Conservation (phyloP, 1,140 invertebrate species). For the Nixonia krombeini region DNA sequence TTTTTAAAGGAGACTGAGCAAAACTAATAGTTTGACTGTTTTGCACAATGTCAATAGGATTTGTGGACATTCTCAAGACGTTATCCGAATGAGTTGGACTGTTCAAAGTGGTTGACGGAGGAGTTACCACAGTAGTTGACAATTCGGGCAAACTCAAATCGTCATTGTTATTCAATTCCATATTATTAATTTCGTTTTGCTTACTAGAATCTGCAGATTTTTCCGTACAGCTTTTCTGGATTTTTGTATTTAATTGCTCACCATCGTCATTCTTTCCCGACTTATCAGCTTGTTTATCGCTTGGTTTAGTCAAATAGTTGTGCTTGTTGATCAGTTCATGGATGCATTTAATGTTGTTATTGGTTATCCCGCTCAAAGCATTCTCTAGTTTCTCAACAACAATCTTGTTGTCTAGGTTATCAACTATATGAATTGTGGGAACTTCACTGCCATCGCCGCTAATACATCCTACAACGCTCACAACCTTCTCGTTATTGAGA, state of each 20-base stretch:
- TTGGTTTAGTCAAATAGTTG: background rate
- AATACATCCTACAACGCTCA: constrained; percentile 41
- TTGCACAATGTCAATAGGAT: constrained; percentile 66
- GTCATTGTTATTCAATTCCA: constrained; percentile 65
- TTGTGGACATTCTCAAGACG: constrained; percentile 61
- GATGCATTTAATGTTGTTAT: constrained; percentile 35
- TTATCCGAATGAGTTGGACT: constrained; percentile 68
- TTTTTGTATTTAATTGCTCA: constrained; percentile 35
- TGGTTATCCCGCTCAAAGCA: constrained; percentile 26
- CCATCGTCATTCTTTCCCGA: constrained; percentile 1
- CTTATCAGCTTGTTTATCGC: background rate
- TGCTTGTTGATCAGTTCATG: constrained; percentile 37
- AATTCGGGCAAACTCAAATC: constrained; percentile 68
- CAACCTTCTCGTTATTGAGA: constrained; percentile 23
- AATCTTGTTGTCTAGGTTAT: constrained; percentile 58
- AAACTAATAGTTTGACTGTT: constrained; percentile 68
- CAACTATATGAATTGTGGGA: constrained; percentile 68
- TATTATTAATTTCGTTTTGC: constrained; percentile 26
- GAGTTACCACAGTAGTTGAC: constrained; percentile 62
- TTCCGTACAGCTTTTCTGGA: constrained; percentile 51
- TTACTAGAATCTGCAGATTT: background rate
- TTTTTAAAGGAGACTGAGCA: constrained; percentile 59
- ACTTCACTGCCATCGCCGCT: constrained; percentile 56
- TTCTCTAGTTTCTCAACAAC: constrained; percentile 48
- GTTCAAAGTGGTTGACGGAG: constrained; percentile 66